Evolutionary conservation across 2,113 vertebrate genomes (phyloP).

Genomic region (Paramisgurnus dabryanus): DNA sequence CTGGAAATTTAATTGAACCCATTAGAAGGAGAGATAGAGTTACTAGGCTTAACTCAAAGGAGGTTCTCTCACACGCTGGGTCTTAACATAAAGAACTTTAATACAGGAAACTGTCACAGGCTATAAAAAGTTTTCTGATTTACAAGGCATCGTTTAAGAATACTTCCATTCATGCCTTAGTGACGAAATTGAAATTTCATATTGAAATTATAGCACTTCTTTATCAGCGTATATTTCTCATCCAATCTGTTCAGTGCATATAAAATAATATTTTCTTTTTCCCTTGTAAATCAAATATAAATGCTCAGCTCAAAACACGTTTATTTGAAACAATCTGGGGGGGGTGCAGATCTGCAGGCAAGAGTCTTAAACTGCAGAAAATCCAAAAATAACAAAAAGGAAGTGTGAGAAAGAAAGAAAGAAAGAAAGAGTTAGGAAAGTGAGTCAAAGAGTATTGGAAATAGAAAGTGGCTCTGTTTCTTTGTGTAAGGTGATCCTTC

Average conservation of each 20-base stretch:
- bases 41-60: conserved; percentile 45
- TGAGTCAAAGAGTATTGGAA: neutral
- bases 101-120: neutral
- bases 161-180: neutral
- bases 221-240: neutral
- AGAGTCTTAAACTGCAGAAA: conserved; percentile 23
- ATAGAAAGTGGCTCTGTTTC: conserved; percentile 52
- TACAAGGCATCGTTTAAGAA: neutral
- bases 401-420: conserved; percentile 49
- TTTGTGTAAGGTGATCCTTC: conserved; percentile 56
- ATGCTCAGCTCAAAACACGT: neutral
- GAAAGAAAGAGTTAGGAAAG: neutral
- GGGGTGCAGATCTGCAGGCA: neutral
- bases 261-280: conserved; percentile 22
- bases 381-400: conserved; percentile 36
- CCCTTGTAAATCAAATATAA: conserved; percentile 6
- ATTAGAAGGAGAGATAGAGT: conserved; percentile 45
- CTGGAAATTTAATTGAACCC: conserved; percentile 49
- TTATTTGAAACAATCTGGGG: conserved; percentile 9
- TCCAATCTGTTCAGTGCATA: neutral
- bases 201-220: neutral
- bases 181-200: neutral
- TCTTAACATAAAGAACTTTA: conserved; percentile 27
- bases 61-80: conserved; percentile 20
- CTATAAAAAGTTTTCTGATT: neutral